Evolutionary conservation across 2,888 invertebrate species (phyloP), one percentile per base, ranked within the genome.

Genomic region (Drosophila macrothrix): DNA sequence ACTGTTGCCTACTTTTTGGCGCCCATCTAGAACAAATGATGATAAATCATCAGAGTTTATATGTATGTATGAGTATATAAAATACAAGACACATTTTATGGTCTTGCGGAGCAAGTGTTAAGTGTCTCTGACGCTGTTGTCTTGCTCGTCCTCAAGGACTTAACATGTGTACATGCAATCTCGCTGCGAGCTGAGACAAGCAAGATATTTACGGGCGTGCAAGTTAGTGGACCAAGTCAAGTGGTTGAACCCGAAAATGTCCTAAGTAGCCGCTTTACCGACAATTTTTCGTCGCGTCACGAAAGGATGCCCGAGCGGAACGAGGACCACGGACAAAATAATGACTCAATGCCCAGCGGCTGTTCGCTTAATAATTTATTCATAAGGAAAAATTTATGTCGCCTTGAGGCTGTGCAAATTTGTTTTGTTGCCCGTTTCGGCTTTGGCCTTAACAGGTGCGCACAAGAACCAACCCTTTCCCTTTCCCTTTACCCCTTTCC

Each of bases 301-400:
- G 50, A 35, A 25, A 50, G 31, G 39, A 25, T 65, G 35, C 33
- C 28, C 25, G 22, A n/a, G 39, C 56, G 56, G 49, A 72, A 58
- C 55, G 56, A 35, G 25, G 39, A 31, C 49, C 31, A 55, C 65
- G 54, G 54, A 55, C 37, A 37, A 55, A 61, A n/a, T 22, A 49
- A 41, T 41, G 43, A 28, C 50, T 46, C 62, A 79, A 64, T 67
- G 66, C 76, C 73, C 76, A 53, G 31, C 54, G 73, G 80, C 67
- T 64, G 64, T 59, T 62, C 56, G 61, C 66, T 74, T 73, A 77
- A 89, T 89, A 89, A 89, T 89, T 88, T 89, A 88, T 88, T 88
- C 87, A 88, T 89, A 84, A 83, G 80, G 77, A 77, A 80, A 76
- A 87, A 83, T 87, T 89, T 87, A 83, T 87, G 78, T 79, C 83